Conservation (phyloP, 1,140 invertebrate genomes). For the Drosophila pruinosa region DNA sequence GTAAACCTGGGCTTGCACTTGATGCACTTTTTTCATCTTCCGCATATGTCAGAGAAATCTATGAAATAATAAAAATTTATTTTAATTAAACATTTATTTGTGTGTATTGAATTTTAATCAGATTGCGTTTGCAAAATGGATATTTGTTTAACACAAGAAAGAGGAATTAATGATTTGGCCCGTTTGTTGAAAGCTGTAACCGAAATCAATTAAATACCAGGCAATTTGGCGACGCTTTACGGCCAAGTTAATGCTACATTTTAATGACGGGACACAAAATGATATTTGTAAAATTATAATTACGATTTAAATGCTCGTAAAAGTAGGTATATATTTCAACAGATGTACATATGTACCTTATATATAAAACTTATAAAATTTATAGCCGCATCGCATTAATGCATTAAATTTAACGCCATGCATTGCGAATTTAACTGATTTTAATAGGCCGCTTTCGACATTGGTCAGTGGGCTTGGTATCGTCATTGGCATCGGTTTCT, state of each 20-base stretch:
- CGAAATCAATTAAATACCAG: slow-evolving; percentile 29
- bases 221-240: slow-evolving; percentile 3
- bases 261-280: slow-evolving; percentile 9
- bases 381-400: slow-evolving; percentile 56
- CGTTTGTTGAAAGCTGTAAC: slow-evolving; percentile 12
- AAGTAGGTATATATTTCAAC: slow-evolving; percentile 20
- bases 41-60: slow-evolving; percentile 17
- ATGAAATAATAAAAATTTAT: slow-evolving; percentile 20
- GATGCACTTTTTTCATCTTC: slow-evolving; percentile 29
- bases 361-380: slow-evolving; percentile 41
- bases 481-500: slow-evolving; percentile 2
- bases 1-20: slow-evolving; percentile 22
- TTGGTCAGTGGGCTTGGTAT: not conserved
- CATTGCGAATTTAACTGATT: slow-evolving; percentile 68
- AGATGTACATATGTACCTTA: not conserved
- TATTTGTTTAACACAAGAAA: slow-evolving; percentile 29
- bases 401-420: slow-evolving; percentile 54
- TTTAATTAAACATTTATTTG: slow-evolving; percentile 74
- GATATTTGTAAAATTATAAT: slow-evolving; percentile 41
- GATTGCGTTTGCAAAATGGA: slow-evolving; percentile 45
- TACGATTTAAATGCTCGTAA: slow-evolving; percentile 23
- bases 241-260: slow-evolving; percentile 14
- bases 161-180: slow-evolving; percentile 39
- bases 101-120: slow-evolving; percentile 64
- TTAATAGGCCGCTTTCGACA: slow-evolving; percentile 50